Conservation (phyloP, 2,888 invertebrate genomes). For the Oscheius sp. region DNA sequence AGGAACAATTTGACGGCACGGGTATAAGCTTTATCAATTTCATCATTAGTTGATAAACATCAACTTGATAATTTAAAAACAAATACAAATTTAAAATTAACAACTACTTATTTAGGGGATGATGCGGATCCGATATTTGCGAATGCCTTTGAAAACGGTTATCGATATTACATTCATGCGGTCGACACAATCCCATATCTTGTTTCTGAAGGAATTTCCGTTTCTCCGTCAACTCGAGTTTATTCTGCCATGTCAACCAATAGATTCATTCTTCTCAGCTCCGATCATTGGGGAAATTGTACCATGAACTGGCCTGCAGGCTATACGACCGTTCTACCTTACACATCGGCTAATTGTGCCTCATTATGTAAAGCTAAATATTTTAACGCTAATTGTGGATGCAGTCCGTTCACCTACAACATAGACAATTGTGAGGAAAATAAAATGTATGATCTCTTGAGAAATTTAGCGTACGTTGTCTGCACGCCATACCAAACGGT, state of each 20-base stretch:
- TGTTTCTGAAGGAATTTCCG: constrained; percentile 64
- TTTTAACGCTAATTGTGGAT: constrained; percentile 50
- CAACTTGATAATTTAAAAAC: constrained; percentile 5
- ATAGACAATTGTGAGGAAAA: constrained; percentile 34
- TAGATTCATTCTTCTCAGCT: constrained; percentile 42
- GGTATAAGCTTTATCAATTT: constrained; percentile 12
- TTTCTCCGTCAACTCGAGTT: constrained; percentile 59
- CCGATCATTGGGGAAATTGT: constrained; percentile 56
- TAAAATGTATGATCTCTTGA: neutral
- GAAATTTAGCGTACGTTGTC: constrained; percentile 37
- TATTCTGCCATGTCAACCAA: constrained; percentile 47
- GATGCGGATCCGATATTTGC: constrained; percentile 49
- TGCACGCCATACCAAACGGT: constrained; percentile 51
- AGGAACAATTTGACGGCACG: constrained; percentile 58
- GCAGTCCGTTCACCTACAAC: constrained; percentile 56
- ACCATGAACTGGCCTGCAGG: constrained; percentile 46
- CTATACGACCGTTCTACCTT: constrained; percentile 37
- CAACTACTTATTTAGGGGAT: constrained; percentile 28
- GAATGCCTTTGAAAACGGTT: constrained; percentile 65
- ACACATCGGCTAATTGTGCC: constrained; percentile 50
- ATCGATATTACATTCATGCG: constrained; percentile 64
- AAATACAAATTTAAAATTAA: neutral
- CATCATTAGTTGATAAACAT: too few relatives aligned
- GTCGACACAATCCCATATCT: constrained; percentile 56
- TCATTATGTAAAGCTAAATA: constrained; percentile 48